phyloP scores from a whole-genome alignment of 2,888 invertebrate genomes.

The Pachydiplax longipennis region DNA sequence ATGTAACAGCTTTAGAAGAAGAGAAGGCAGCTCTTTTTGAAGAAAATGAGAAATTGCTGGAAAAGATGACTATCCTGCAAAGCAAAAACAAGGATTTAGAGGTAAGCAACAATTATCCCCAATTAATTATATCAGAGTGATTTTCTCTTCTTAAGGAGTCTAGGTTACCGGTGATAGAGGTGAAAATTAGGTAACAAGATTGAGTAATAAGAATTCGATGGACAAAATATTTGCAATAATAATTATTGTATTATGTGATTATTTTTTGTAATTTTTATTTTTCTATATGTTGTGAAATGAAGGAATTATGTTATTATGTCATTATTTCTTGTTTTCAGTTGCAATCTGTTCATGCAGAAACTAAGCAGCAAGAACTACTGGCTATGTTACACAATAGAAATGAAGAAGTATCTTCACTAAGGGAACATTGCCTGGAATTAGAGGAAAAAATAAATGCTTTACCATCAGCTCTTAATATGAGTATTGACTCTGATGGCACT shows the following conservation, averaged over 20 bases:
- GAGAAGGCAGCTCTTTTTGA: neutral
- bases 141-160: too few species aligned
- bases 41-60: neutral
- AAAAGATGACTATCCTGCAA: neutral
- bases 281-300: neutral
- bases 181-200: too few species aligned
- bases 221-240: too few species aligned
- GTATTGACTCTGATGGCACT: conserved; percentile 17
- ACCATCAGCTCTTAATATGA: neutral
- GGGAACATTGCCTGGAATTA: neutral
- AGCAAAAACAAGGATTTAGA: neutral
- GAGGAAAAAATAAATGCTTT: neutral
- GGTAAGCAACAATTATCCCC: neutral
- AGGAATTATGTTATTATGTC: neutral
- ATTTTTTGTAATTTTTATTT: neutral
- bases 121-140: too few species aligned
- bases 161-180: too few species aligned
- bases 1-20: neutral
- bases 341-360: neutral
- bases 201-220: too few species aligned
- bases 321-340: neutral
- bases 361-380: neutral
- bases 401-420: neutral
- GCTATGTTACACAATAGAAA: neutral
- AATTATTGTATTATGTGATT: neutral